A percentile compares a stretch with the other conserved stretches of the same genome.
Evolutionary conservation across 2,797 vertebrate species (phyloP).

Genomic region (Phoxinus dragarum): DNA sequence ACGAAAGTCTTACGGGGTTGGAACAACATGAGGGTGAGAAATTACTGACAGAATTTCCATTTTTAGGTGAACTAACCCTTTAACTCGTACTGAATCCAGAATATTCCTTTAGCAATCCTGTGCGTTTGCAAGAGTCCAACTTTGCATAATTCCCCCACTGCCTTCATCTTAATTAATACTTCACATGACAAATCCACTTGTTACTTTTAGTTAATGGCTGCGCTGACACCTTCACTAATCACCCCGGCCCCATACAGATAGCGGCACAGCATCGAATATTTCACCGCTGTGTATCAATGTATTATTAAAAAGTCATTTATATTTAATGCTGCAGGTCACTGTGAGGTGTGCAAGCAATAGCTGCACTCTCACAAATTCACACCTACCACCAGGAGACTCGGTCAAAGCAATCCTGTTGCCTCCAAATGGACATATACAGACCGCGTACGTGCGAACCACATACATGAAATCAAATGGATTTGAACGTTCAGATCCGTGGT

Average conservation of each 20-base stretch:
- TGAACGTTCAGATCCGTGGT: neutral
- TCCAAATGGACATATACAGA: slow-evolving; percentile 1
- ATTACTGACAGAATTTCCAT: no score
- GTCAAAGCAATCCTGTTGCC: slow-evolving; percentile 15
- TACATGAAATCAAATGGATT: slow-evolving; percentile 25
- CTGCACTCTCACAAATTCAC: slow-evolving; percentile 24
- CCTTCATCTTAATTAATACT: slow-evolving; percentile 16
- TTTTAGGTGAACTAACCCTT: no score
- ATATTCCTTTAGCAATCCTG: neutral
- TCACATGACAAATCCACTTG: slow-evolving; percentile 47
- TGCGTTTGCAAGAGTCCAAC: neutral
- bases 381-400: neutral
- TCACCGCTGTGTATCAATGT: slow-evolving; percentile 51
- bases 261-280: slow-evolving; percentile 54
- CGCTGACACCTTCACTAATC: slow-evolving; percentile 53
- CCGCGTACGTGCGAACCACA: neutral
- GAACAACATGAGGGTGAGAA: no score
- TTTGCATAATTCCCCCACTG: slow-evolving; percentile 12
- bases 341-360: slow-evolving; percentile 50
- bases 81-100: neutral
- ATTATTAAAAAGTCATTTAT: slow-evolving; percentile 64
- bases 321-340: slow-evolving; percentile 58
- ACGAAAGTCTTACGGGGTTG: no score
- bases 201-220: slow-evolving; percentile 53
- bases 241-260: slow-evolving; percentile 34